Conservation (phyloP, 1,140 invertebrate genomes). For the Holotrichia oblita region DNA sequence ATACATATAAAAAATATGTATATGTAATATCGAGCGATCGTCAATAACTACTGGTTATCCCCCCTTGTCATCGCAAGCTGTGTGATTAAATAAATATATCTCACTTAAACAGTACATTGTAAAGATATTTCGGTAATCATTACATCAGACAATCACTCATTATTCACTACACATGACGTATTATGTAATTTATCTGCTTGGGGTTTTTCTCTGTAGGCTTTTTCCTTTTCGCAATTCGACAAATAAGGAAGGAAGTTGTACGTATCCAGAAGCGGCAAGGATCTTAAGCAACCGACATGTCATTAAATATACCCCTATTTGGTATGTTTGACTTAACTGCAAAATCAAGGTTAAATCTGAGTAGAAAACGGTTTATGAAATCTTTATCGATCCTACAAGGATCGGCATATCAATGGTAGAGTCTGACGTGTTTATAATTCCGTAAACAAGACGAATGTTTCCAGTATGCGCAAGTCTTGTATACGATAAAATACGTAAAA, state of each 20-base stretch:
- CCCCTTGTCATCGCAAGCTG: too few species aligned
- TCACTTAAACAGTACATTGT: not conserved
- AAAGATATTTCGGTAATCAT: not conserved
- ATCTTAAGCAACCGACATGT: not conserved
- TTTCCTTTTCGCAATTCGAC: slow-evolving; percentile 27
- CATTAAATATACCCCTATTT: not conserved
- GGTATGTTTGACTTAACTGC: slow-evolving; percentile 14
- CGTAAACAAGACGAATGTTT: not conserved
- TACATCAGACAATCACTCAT: not conserved
- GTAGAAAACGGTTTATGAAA: slow-evolving; percentile 1
- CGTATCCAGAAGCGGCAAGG: slow-evolving; percentile 28
- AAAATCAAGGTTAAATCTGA: slow-evolving; percentile 20
- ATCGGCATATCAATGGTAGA: slow-evolving; percentile 10
- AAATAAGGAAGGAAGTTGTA: slow-evolving; percentile 13
- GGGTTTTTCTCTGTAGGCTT: not conserved
- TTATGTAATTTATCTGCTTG: not conserved
- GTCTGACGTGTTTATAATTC: not conserved
- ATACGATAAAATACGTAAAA: too few species aligned
- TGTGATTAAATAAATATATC: too few species aligned
- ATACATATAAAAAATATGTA: too few species aligned
- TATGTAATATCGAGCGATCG: too few species aligned
- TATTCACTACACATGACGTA: not conserved
- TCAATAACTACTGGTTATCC: too few species aligned
- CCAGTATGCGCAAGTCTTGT: not conserved
- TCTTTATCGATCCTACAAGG: not conserved